Evolutionary conservation across 2,888 invertebrate species (phyloP).

Genomic region (Trichacis sp.): DNA sequence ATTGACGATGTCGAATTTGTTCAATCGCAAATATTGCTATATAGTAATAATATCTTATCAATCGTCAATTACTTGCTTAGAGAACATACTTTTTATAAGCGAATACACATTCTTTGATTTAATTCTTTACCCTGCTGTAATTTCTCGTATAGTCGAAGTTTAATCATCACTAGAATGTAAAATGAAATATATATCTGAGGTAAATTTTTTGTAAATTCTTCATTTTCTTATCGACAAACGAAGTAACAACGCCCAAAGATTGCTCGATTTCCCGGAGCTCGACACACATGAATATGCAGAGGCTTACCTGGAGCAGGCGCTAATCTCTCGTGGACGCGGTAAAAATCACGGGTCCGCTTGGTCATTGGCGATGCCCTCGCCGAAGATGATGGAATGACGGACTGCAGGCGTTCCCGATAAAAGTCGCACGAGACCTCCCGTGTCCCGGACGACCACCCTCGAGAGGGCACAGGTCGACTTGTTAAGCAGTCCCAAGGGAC

Average conservation of each 20-base stretch:
- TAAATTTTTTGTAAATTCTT: too few species aligned
- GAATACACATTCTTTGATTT: too few species aligned
- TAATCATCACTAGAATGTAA: too few species aligned
- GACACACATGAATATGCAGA: not conserved
- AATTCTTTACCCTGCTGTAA: too few species aligned
- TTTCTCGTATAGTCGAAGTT: too few species aligned
- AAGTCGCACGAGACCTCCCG: constrained; percentile 67
- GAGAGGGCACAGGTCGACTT: constrained; percentile 67
- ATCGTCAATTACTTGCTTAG: too few species aligned
- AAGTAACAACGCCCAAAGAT: not conserved
- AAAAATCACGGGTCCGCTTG: constrained; percentile 2
- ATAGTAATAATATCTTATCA: too few species aligned
- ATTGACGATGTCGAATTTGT: too few species aligned
- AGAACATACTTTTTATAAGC: too few species aligned
- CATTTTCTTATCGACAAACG: not conserved
- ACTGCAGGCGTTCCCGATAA: constrained; percentile 63
- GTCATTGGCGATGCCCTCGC: constrained; percentile 47
- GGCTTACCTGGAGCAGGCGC: not conserved
- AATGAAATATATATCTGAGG: too few species aligned
- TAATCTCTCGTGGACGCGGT: not conserved
- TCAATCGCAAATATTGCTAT: too few species aligned
- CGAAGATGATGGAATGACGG: constrained; percentile 62
- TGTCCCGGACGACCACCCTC: constrained; percentile 63
- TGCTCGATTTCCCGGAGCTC: not conserved
- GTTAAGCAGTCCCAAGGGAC: constrained; percentile 58